Conservation (phyloP, 1,140 invertebrate species). For the Neelides sp. region DNA sequence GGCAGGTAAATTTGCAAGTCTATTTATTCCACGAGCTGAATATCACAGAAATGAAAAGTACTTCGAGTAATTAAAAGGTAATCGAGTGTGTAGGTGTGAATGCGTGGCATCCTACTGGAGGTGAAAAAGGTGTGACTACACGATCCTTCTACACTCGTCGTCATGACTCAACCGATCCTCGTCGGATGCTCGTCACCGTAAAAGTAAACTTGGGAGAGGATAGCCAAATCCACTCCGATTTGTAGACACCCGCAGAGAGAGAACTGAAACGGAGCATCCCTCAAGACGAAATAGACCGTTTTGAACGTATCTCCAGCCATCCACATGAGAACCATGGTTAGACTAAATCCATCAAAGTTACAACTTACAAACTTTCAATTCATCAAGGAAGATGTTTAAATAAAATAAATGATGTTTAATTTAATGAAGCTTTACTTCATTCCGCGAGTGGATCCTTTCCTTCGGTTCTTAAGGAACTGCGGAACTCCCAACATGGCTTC, state of each 20-base stretch:
- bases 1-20: no score
- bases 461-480: constrained; percentile 78
- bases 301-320: constrained; percentile 90
- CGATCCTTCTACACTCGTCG: no score
- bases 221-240: constrained; percentile 69
- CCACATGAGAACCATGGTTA: constrained; percentile 69
- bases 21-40: no score
- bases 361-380: constrained; percentile 1
- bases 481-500: constrained; percentile 89
- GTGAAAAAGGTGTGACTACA: no score
- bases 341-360: constrained; percentile 27
- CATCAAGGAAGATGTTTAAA: constrained; percentile 6
- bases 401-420: constrained; percentile 1
- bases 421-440: constrained; percentile 65
- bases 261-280: constrained; percentile 85
- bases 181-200: no score
- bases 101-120: no score
- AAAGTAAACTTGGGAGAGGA: constrained; percentile 61
- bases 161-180: no score
- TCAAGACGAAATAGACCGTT: constrained; percentile 85
- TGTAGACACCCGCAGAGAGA: constrained; percentile 88
- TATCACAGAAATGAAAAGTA: no score
- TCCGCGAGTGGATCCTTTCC: constrained; percentile 81
- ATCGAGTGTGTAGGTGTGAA: no score
- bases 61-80: no score